Conservation (phyloP, 2,797 vertebrate genomes). For the Lepidocolaptes lacrymiger region DNA sequence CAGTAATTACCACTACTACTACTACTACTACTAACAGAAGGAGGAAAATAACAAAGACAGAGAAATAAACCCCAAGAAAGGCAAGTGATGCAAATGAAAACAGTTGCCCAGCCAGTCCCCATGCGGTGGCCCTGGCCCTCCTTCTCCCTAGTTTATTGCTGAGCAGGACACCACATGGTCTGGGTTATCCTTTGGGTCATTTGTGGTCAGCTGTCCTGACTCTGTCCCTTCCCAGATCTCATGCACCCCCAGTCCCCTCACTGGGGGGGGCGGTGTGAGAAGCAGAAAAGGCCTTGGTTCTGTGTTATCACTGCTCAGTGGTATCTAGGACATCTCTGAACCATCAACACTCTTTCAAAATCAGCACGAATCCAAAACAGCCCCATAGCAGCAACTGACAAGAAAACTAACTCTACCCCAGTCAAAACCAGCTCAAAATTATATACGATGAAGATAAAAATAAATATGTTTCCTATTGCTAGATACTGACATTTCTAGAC, state of each 20-base stretch:
- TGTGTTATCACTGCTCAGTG: not conserved
- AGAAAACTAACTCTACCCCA: not conserved
- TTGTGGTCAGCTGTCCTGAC: not conserved
- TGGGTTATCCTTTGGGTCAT: not conserved
- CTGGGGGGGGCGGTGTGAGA: not conserved
- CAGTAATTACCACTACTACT: not conserved
- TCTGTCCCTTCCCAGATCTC: not conserved
- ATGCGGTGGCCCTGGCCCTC: not conserved
- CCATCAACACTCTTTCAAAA: not conserved
- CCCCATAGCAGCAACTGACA: not conserved
- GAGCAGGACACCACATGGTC: accelerated
- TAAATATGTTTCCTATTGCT: not conserved
- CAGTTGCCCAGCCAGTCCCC: not conserved
- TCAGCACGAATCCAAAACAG: not conserved
- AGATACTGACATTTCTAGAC: conserved; percentile 36
- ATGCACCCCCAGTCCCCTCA: not conserved
- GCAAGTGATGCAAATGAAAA: not conserved
- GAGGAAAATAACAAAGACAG: not conserved
- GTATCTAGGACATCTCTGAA: not conserved
- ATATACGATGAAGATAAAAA: not conserved
- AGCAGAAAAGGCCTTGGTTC: not conserved
- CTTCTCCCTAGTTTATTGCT: not conserved
- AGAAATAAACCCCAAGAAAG: not conserved
- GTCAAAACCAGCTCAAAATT: not conserved
- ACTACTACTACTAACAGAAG: not conserved